phyloP scores from a whole-genome alignment of 2,797 vertebrate species.

The Mormyrus proboscirostris region DNA sequence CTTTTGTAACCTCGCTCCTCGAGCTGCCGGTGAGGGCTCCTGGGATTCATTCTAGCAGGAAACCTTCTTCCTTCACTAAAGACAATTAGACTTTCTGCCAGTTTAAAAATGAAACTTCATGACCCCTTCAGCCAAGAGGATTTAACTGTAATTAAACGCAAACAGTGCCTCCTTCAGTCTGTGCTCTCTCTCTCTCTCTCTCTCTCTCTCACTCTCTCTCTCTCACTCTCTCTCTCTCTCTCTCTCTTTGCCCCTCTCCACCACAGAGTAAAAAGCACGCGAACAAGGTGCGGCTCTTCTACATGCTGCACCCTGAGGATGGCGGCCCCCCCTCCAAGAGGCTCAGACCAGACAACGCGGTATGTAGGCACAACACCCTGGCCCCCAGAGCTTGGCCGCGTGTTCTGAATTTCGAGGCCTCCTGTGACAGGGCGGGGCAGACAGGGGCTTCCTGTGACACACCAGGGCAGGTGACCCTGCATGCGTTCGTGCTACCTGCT shows the following conservation, averaged over 20 bases:
- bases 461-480: background rate
- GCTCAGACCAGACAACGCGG: slow-evolving; percentile 53
- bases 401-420: background rate
- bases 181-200: background rate
- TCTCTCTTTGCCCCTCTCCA: background rate
- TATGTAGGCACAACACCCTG: slow-evolving; percentile 29
- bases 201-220: too few species aligned
- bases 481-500: background rate
- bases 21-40: background rate
- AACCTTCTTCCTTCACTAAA: background rate
- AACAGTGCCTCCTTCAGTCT: background rate
- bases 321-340: slow-evolving; percentile 56
- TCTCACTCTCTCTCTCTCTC: background rate
- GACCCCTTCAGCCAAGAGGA: background rate
- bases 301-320: slow-evolving; percentile 59
- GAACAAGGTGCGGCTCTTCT: slow-evolving; percentile 58
- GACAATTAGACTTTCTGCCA: background rate
- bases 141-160: background rate
- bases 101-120: background rate
- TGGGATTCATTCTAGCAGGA: background rate
- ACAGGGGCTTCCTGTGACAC: background rate
- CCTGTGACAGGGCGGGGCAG: background rate
- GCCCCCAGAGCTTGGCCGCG: too few species aligned
- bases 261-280: slow-evolving; percentile 58
- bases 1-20: background rate